Evolutionary conservation across 2,888 invertebrate species (phyloP), one percentile per base, ranked within the genome.

Genomic region (Troides oblongomaculatus): DNA sequence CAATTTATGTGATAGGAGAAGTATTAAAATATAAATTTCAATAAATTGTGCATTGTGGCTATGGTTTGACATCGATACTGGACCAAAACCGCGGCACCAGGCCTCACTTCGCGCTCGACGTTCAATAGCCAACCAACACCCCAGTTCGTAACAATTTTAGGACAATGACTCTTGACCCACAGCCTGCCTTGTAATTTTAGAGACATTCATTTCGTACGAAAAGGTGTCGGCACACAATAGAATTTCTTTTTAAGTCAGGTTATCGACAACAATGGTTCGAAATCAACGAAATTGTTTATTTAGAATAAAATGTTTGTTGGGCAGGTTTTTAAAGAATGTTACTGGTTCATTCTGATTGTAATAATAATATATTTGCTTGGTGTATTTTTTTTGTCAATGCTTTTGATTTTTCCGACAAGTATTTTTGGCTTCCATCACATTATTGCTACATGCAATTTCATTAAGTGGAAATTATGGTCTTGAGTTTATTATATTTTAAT

Each of bases 151-250:
- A 79, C 80, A 80, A 72, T 85, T 86, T 78, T 72, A 78, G 86
- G 79, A 79, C 87, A 81, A 81, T 81, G 85, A 84, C 87, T 77
- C 74, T 75, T 82, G 80, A 76, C 79, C 78, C 77, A 59, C 69
- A 66, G 68, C 64, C 70, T 71, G 64, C 62, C 25, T 63, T 70
- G 46, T 56, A 63, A 70, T 70, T 70, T 62, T 60, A 62, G 18
- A 59, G 53, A n/a, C 66, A 63, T 63, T 66, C 62, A 66, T 63
- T 63, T 62, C 46, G 8, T 46, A 62, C n/a, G 62, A 61, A 67
- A 67, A 56, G 36, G 62, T 57, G n/a, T 12, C 21, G 1, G 57
- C 57, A 57, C 57, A 50, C 50, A 50, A 50, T 14, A 50, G 14
- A 14, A 50, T 14, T 10, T 10, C 10, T 50, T 50, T 50, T 50